Conservation (phyloP, 2,113 vertebrate genomes). For the Scomber colias region DNA sequence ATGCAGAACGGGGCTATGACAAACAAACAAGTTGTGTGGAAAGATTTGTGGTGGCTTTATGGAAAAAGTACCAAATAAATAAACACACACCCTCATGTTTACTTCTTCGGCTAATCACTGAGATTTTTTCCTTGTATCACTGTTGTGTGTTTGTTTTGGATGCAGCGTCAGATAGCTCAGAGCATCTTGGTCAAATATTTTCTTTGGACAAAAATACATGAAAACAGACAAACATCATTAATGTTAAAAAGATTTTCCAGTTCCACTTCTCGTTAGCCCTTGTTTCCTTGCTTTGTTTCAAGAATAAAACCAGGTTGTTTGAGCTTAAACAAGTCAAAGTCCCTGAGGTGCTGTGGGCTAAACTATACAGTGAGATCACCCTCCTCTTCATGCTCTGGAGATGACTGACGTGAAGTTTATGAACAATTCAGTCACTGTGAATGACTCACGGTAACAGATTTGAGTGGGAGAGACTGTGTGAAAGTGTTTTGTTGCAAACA, state of each 20-base stretch:
- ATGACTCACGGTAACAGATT: constrained; percentile 37
- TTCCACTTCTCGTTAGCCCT: constrained; percentile 23
- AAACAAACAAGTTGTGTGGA: constrained; percentile 12
- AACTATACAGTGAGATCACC: constrained; percentile 56
- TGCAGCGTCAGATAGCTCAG: constrained; percentile 35
- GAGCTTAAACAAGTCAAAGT: constrained; percentile 51
- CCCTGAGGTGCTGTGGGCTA: constrained; percentile 49
- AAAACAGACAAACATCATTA: constrained; percentile 62
- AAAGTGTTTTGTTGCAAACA: not conserved
- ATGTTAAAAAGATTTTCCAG: constrained; percentile 43
- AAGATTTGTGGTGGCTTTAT: constrained; percentile 15
- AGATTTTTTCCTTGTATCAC: constrained; percentile 28
- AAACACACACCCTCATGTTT: constrained; percentile 12
- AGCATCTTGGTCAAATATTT: constrained; percentile 56
- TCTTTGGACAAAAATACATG: constrained; percentile 52
- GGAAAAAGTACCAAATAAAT: constrained; percentile 28
- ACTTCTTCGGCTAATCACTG: constrained; percentile 11
- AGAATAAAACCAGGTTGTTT: constrained; percentile 56
- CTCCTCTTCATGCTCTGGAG: constrained; percentile 27
- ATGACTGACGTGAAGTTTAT: constrained; percentile 50
- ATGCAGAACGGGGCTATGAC: constrained; percentile 13
- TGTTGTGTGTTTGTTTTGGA: constrained; percentile 48
- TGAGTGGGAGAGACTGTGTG: not conserved
- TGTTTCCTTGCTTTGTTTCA: constrained; percentile 32
- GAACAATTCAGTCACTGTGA: constrained; percentile 37